Percentiles rank a stretch among this genome's conserved stretches.
Evolutionary conservation across 2,113 vertebrate species (phyloP).

Genomic region (Erythrocercus mccallii): DNA sequence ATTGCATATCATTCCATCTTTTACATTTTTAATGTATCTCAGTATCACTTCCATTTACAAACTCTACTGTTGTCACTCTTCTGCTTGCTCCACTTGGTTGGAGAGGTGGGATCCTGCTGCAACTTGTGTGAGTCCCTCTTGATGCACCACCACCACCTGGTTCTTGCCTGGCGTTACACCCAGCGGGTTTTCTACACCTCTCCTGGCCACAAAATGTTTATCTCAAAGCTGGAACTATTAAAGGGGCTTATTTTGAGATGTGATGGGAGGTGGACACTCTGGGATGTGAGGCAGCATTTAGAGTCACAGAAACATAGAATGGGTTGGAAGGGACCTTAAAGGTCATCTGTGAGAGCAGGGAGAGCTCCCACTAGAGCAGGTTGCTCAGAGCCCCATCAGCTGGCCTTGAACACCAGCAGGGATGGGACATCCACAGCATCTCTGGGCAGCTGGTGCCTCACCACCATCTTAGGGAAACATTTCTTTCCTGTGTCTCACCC

Average conservation of each 20-base stretch:
- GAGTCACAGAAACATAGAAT: background rate
- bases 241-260: background rate
- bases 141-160: rapidly evolving
- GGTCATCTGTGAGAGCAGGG: background rate
- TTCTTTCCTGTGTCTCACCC: background rate
- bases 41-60: background rate
- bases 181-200: background rate
- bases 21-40: background rate
- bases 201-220: background rate
- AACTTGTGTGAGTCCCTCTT: rapidly evolving
- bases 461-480: rapidly evolving
- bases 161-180: background rate
- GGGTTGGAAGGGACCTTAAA: background rate
- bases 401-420: rapidly evolving
- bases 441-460: background rate
- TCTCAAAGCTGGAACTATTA: background rate
- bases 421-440: background rate
- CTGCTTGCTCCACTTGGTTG: rapidly evolving
- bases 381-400: background rate
- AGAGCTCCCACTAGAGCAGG: background rate
- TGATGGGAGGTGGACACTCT: background rate
- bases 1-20: background rate
- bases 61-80: rapidly evolving
- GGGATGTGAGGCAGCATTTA: background rate
- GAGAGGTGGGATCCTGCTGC: background rate